phyloP scores from a whole-genome alignment of 2,797 vertebrate genomes.

The Podargus strigoides region DNA sequence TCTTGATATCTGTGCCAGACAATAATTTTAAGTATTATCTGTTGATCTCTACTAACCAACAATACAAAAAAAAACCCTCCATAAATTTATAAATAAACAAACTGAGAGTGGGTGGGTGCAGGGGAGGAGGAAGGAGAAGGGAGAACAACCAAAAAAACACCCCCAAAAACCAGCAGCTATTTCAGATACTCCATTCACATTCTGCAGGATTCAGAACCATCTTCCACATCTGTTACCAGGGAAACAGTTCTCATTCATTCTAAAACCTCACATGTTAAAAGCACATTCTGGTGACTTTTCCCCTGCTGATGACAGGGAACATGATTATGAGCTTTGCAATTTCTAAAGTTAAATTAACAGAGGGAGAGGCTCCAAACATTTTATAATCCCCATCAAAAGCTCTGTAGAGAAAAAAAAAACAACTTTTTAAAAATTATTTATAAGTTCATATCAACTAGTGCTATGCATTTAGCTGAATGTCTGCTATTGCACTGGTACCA shows the following conservation, averaged over 20 bases:
- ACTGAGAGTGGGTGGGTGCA: no score
- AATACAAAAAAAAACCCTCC: not conserved
- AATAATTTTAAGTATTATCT: not conserved
- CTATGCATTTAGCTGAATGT: not conserved
- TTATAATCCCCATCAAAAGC: not conserved
- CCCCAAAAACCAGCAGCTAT: not conserved
- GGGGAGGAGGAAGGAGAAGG: no score
- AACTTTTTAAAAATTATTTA: not conserved
- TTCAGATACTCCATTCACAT: conserved; percentile 14
- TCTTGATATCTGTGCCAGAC: not conserved
- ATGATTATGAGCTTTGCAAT: not conserved
- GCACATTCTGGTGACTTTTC: not conserved
- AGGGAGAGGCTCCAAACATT: not conserved
- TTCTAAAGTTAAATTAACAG: not conserved
- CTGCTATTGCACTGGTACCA: not conserved
- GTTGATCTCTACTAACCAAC: not conserved
- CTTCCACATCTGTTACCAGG: conserved; percentile 31
- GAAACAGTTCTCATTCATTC: conserved; percentile 35
- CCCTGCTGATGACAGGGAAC: not conserved
- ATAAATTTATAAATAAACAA: no score
- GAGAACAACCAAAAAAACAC: not conserved
- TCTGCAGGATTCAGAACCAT: conserved; percentile 2
- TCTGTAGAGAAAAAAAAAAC: not conserved
- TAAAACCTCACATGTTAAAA: not conserved
- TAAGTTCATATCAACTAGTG: not conserved